These are phyloP conservation scores for Invenusta paracnida DNA, from an alignment of 2,888 invertebrate species.

Conservation along the genomic window DNA sequence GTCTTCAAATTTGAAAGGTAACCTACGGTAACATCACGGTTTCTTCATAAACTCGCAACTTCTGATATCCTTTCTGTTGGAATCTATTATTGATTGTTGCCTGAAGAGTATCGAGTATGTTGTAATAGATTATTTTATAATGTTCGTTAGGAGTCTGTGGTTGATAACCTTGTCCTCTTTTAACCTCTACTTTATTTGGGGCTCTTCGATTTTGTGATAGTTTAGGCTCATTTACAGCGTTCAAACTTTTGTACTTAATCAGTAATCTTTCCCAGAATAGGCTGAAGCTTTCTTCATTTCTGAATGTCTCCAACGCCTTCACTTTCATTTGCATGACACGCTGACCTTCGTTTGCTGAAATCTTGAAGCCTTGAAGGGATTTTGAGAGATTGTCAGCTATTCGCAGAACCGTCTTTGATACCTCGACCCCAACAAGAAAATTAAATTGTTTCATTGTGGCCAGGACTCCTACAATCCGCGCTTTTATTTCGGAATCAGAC, in stretches of 20 bases:
- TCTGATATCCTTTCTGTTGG: neutral
- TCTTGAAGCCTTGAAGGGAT: neutral
- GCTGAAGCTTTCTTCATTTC: neutral
- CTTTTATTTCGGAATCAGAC: neutral
- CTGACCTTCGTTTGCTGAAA: neutral
- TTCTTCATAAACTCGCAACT: neutral
- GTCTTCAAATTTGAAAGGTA: neutral
- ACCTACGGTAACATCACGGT: neutral
- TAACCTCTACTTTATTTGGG: too few species aligned
- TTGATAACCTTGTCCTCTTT: too few species aligned
- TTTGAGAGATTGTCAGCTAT: neutral
- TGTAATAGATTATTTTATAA: too few species aligned
- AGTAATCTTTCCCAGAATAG: neutral
- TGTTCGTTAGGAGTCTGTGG: too few species aligned
- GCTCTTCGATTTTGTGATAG: too few species aligned
- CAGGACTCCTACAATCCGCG: neutral
- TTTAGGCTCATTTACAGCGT: too few species aligned
- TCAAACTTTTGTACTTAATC: neutral
- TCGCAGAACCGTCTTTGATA: neutral
- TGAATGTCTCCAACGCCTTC: neutral
- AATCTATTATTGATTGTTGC: too few species aligned
- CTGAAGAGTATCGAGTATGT: too few species aligned
- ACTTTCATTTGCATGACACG: neutral
- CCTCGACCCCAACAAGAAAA: neutral
- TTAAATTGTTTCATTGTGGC: neutral